Base-by-base conservation (phyloP, 2,888 invertebrate species). In the Tetragnatha montana region DNA sequence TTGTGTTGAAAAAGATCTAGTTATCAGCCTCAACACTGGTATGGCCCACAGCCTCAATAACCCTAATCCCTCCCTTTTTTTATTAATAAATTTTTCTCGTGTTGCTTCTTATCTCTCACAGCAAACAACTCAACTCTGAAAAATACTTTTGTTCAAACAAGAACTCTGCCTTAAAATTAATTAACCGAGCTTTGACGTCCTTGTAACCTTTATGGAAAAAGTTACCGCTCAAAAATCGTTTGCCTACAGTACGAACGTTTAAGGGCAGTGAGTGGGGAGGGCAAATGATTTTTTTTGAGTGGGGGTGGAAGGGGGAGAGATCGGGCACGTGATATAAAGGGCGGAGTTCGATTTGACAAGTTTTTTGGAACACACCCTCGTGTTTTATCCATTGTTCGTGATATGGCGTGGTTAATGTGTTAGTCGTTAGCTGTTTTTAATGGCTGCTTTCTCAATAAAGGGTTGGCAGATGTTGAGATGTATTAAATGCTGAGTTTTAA, bases 261-360 rank as follows among this genome's bases (percentile, higher is more conserved):
- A 60, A 17, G 35, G 35, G 60, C 60, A 60, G 4, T 17, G 60
- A 60, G 60, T 17, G 60, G 60, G 60, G 60, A 60, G 12, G 17
- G 60, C 60, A 60, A 60, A 60, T 17, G 60, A 60, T 60, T 60
- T 60, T 35, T 6, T 60, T 4, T 8, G 17, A 8, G 60, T 7
- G 60, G 60, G 60, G 6, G 60, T 7, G 12, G 12, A 10, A 4
- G 60, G 60, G 17, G 12, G 12, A 60, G 60, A 60, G 60, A 60
- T 60, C 60, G 4, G 12, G 60, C 60, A 12, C 60, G 35, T 35
- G 60, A 60, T 60, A 60, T 60, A 60, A 60, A 60, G 60, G 60
- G 60, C 60, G 60, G 60, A 60, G 60, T 60, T 60, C 60, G 60
- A 60, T 60, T 60, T 60, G 60, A 60, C 60, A 60, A 60, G 60